Conservation (phyloP, 2,888 invertebrate species). For the Xylota sylvarum region DNA sequence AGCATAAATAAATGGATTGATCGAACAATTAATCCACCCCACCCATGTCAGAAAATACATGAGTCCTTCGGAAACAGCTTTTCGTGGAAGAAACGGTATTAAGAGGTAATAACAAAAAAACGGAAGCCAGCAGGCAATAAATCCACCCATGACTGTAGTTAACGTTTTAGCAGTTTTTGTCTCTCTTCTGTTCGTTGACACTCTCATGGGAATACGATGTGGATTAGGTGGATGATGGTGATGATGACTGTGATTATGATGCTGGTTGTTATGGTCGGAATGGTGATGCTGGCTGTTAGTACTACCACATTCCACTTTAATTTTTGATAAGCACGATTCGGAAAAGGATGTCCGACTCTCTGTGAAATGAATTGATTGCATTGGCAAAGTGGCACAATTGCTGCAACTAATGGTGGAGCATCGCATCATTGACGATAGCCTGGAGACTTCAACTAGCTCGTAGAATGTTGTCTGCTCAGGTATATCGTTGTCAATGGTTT, state of each 20-base stretch:
- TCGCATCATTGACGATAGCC: slow-evolving; percentile 81
- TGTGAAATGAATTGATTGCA: slow-evolving; percentile 80
- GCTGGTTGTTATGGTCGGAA: slow-evolving; percentile 44
- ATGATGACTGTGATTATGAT: slow-evolving; percentile 68
- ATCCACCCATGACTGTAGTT: slow-evolving; percentile 95
- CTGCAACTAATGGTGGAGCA: slow-evolving; percentile 82
- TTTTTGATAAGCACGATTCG: slow-evolving; percentile 79
- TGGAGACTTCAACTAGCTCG: slow-evolving; percentile 82
- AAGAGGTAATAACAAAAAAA: slow-evolving; percentile 94
- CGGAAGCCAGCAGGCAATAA: slow-evolving; percentile 95
- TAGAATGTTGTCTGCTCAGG: slow-evolving; percentile 82
- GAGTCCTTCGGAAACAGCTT: slow-evolving; percentile 87
- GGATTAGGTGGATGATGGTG: slow-evolving; percentile 73
- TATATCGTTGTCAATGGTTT: slow-evolving; percentile 33
- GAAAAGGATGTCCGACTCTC: slow-evolving; percentile 81
- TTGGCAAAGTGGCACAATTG: slow-evolving; percentile 78
- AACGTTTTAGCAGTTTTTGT: slow-evolving; percentile 95
- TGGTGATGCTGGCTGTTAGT: slow-evolving; percentile 65
- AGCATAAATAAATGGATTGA: slow-evolving; percentile 96
- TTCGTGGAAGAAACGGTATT: slow-evolving; percentile 90
- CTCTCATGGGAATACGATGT: slow-evolving; percentile 85
- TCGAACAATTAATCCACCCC: slow-evolving; percentile 95
- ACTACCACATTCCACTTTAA: slow-evolving; percentile 53
- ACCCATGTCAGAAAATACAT: slow-evolving; percentile 94
- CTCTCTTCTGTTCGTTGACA: slow-evolving; percentile 90